Conservation (phyloP, 2,797 vertebrate species). For the Clamator glandarius region DNA sequence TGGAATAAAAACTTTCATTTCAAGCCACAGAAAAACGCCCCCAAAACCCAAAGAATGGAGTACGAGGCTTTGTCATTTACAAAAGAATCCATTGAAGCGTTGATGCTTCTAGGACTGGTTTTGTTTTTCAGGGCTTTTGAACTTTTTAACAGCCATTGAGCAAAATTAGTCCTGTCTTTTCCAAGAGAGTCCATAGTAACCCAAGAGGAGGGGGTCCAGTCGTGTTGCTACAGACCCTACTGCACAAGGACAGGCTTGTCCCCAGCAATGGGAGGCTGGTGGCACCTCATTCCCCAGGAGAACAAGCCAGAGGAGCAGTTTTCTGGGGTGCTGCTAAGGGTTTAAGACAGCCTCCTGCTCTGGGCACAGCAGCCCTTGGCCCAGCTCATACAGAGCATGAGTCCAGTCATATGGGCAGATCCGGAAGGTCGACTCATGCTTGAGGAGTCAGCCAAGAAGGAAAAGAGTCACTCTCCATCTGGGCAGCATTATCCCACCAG, state of each 20-base stretch:
- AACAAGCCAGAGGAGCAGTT: neutral
- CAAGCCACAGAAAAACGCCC: neutral
- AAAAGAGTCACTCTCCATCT: neutral
- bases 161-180: neutral
- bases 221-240: accelerated
- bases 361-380: neutral
- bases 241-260: neutral
- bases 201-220: neutral
- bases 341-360: neutral
- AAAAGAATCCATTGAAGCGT: accelerated
- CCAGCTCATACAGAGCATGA: too few relatives aligned
- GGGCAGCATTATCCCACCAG: neutral
- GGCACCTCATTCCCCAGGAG: neutral
- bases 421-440: neutral
- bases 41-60: neutral
- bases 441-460: neutral
- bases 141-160: neutral
- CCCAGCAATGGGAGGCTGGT: neutral
- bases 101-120: neutral
- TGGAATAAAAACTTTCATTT: neutral
- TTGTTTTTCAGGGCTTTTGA: neutral
- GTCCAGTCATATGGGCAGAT: neutral
- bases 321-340: neutral
- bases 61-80: neutral
- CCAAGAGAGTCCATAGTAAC: neutral